Evolutionary conservation across 1,140 invertebrate species (phyloP), one percentile per base, ranked within the genome.

Genomic region (Ceratoteleas bidentatus): DNA sequence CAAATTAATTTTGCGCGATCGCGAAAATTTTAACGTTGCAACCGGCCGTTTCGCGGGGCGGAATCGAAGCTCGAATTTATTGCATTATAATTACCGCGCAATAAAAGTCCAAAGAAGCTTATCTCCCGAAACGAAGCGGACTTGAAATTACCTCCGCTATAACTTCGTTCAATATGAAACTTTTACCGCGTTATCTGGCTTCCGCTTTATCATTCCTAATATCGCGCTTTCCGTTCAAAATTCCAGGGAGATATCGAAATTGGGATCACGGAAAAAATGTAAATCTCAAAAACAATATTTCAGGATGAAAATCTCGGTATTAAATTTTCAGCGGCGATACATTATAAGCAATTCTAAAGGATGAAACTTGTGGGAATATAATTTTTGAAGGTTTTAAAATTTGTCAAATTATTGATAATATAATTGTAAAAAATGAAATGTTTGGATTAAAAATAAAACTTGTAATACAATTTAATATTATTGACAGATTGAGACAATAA

Each of bases 161-260:
- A 58, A 58, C 56, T 58, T 24, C 6, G 36, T 24, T 43, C 36
- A 43, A 43, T 43, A 58, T 58, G 4, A 40, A 58, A 43, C 56
- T 43, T 58, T 43, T 16, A 43, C 36, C 7, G 8, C 15, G 14
- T 58, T 58, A 40, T 58, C 56, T 13, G 2, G 9, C 15, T 58
- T 16, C 36, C 56, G 14, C 56, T 58, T 58, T 58, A 58, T 58
- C 56, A 6, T 58, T 24, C 38, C 6, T 40, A 53, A 53, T 33
- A 53, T 11, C 15, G 9, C 24, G 14, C 33, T 53, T 53, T 33
- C 24, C 16, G 33, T 6, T 34, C 13, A 13, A 16, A 2, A 47
- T 47, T 50, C 14, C 14, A 0, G 14, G 24, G 24, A 24, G 24
- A 24, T 24, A 24, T 24, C 24, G 24, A 24, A 24, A 24, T 24